Base-by-base conservation (phyloP, 2,113 vertebrate species). In the Toxotes jaculatrix region DNA sequence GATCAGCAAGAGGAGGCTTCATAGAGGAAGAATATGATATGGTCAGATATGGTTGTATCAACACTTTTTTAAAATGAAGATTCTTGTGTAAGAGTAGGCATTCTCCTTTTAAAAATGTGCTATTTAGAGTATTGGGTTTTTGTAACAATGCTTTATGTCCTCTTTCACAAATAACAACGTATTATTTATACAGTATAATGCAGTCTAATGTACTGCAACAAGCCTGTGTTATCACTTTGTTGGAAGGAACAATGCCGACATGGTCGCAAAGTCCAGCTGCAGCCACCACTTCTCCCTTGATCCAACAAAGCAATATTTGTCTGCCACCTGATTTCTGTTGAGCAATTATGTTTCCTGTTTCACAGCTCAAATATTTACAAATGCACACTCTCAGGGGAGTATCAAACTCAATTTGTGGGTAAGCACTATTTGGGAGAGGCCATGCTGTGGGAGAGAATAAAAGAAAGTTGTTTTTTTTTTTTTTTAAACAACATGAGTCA, bases 291-390 rank as follows among this genome's bases (percentile, higher is more conserved):
- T 68, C 75, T n/a, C 70, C 63, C 74, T 78, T 61, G 17, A 73
- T 32, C 64, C 69, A 79, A 86, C 68, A 92, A 80, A 82, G 13
- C 27, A 65, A 51, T 82, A 89, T 84, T 87, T 87, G 83, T 87
- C 78, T 74, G 45, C 73, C 60, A 69, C 66, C 86, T 63, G 74
- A 80, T 86, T 80, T 87, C 77, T 85, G 75, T 66, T 66, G 45
- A 70, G 68, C 77, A 85, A 87, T 81, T 81, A 68, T 74, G 64
- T 61, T 81, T 81, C 59, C 59, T 36, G 45, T 80, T 65, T 75
- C 38, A n/a, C 57, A 45, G 45, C 23, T 83, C 77, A 89, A 79
- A 86, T 82, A 75, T 83, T 84, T 85, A 85, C 79, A 80, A 83
- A 79, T 27, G 47, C 67, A 53, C 16, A 4, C 62, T 78, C 65